Evolutionary conservation across 2,113 vertebrate genomes (phyloP), one percentile per base, ranked within the genome.

Genomic region (Nycticryphes semicollaris): DNA sequence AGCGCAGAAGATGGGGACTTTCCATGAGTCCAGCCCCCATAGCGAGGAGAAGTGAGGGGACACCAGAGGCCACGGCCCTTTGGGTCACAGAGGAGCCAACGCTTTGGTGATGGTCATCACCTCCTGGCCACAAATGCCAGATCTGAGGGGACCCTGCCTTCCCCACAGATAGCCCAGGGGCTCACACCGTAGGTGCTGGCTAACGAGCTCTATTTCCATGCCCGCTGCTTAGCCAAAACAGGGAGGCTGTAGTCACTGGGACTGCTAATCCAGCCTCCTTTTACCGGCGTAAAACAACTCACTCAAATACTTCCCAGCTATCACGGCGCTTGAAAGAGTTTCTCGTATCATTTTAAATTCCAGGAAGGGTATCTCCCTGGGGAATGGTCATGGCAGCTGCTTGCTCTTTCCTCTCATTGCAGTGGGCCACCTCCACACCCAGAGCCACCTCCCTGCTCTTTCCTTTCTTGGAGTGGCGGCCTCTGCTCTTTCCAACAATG

Each of bases 361-460:
- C 97, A 98, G 97, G 98, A 98, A 98, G 97, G 96, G 96, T 95
- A 82, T 95, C 90, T 97, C 96, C 87, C 97, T 4, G 57, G 86
- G 92, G 94, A 92, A 78, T 3, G 64, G 84, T 67, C 50, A 84
- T 27, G 91, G 84, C 75, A 72, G 83, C 94, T 47, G 51, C 93
- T 94, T 76, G 89, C 88, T 95, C 95, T 96, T 97, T 96, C 96
- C 94, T 96, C 95, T 88, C 94, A 93, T 93, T 95, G 87, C 94
- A 84, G 64, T 25, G 48, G 59, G 93, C 94, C 93, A 89, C 93
- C 68, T 97, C 96, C 96, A 94, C 94, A 57, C 95, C 95, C 97
- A 96, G 90, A 84, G 94, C 89, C 84, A 60, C 93, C 90, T 87
- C 89, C 85, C 88, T 89, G 90, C 68, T 45, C 89, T 75, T 94